These are phyloP conservation scores for Oligia strigilis DNA, from an alignment of 2,888 invertebrate species.

Conservation along the genomic window DNA sequence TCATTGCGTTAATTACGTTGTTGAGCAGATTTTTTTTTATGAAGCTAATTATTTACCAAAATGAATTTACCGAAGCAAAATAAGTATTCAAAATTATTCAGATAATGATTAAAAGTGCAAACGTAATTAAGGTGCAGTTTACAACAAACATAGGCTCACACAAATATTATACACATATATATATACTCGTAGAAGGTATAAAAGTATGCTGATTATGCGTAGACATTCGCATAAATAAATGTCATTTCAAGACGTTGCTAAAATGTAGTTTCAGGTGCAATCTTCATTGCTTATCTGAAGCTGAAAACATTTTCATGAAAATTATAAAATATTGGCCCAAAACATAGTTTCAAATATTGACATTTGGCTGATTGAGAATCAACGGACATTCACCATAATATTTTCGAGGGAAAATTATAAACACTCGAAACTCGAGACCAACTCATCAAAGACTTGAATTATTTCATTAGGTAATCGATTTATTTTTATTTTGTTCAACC, in stretches of 20 bases:
- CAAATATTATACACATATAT: background rate
- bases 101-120: too few relatives aligned
- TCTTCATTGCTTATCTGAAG: background rate
- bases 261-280: too few relatives aligned
- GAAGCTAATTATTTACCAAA: too few relatives aligned
- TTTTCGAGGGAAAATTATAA: background rate
- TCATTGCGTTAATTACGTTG: too few relatives aligned
- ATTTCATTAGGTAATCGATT: background rate
- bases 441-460: background rate
- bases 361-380: background rate
- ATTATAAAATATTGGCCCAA: constrained; percentile 2
- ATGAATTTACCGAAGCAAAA: too few relatives aligned
- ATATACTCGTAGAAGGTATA: too few relatives aligned
- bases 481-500: background rate
- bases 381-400: background rate
- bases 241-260: background rate
- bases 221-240: background rate
- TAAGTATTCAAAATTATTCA: too few relatives aligned
- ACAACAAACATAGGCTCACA: background rate
- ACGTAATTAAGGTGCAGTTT: background rate
- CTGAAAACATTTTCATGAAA: constrained; percentile 2
- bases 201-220: background rate
- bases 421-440: background rate
- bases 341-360: constrained; percentile 2
- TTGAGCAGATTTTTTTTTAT: too few relatives aligned